phyloP scores from a whole-genome alignment of 2,888 invertebrate genomes.

The Agrochola lychnidis region DNA sequence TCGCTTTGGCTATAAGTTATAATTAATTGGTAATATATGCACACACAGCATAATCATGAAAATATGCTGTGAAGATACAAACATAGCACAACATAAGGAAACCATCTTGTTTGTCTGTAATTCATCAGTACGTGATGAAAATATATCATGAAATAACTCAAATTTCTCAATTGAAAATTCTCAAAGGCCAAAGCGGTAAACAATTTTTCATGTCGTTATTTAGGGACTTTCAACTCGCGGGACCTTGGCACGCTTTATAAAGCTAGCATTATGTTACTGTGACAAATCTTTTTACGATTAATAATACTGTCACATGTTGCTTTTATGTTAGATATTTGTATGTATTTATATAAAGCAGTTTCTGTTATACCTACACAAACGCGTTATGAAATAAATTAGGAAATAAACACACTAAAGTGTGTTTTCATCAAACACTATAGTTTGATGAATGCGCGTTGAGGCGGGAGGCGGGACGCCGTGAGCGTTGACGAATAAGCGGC shows the following conservation, averaged over 20 bases:
- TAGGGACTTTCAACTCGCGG: not conserved
- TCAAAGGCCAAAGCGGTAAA: conserved; percentile 6
- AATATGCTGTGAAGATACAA: no score
- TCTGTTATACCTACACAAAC: not conserved
- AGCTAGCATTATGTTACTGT: conserved; percentile 14
- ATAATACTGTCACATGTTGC: not conserved
- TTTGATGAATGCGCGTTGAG: no score
- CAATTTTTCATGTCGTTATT: conserved; percentile 29
- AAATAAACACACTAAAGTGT: no score
- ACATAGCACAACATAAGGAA: no score
- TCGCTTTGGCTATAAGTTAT: not conserved
- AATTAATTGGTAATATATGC: not conserved
- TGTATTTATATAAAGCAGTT: not conserved
- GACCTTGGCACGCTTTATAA: not conserved
- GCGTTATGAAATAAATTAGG: no score
- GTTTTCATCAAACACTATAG: no score
- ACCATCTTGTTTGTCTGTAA: conserved; percentile 26
- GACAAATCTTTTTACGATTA: not conserved
- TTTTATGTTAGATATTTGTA: not conserved
- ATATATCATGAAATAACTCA: conserved; percentile 17
- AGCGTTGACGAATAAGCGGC: no score
- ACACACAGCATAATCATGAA: no score
- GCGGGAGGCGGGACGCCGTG: no score
- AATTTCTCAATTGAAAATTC: conserved; percentile 10
- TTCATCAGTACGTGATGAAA: conserved; percentile 25